A percentile compares a stretch with the other conserved stretches of the same genome.
phyloP scores from a whole-genome alignment of 2,113 vertebrate species.

The Eidolon helvum region DNA sequence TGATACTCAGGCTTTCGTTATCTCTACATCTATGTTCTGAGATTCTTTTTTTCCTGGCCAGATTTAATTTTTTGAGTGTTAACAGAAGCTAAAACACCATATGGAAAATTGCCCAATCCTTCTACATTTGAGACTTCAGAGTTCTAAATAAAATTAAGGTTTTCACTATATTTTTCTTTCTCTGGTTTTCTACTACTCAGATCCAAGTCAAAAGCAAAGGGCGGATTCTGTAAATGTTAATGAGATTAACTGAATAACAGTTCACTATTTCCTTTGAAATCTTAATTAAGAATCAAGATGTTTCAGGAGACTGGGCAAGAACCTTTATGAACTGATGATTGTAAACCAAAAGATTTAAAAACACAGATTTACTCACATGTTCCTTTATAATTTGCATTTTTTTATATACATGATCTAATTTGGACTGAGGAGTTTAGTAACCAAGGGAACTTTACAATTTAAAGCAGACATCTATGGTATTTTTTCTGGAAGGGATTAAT shows the following conservation, averaged over 20 bases:
- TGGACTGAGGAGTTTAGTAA: background rate
- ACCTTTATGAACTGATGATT: background rate
- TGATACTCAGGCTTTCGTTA: background rate
- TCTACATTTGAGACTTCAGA: background rate
- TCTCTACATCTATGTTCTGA: background rate
- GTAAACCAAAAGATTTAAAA: background rate
- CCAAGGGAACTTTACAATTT: background rate
- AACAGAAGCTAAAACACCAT: background rate
- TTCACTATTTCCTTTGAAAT: background rate
- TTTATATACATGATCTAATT: background rate
- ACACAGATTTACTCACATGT: background rate
- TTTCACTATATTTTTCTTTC: background rate
- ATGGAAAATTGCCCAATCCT: background rate
- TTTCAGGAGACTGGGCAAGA: background rate
- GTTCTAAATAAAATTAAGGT: background rate
- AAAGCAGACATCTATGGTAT: background rate
- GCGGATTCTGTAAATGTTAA: background rate
- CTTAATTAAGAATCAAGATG: background rate
- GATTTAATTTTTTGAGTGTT: background rate
- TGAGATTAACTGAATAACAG: background rate
- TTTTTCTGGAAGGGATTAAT: background rate
- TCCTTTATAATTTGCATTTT: background rate
- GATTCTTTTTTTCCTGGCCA: background rate
- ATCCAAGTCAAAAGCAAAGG: background rate
- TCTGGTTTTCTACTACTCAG: background rate